These are phyloP conservation scores for Chrosomus eos DNA, from an alignment of 2,797 vertebrate genomes.

Conservation along the genomic window DNA sequence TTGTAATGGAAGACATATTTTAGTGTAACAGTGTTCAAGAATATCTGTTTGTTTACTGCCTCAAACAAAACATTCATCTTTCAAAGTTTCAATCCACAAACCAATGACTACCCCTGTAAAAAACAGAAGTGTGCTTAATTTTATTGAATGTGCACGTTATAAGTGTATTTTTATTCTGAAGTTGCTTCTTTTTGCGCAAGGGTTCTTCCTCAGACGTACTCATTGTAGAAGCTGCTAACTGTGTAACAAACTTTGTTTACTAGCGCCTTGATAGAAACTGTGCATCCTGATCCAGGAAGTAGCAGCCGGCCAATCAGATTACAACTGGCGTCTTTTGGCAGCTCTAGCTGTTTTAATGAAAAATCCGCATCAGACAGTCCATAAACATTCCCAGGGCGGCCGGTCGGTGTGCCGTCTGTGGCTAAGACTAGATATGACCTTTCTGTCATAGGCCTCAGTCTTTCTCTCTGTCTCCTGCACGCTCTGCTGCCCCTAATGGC, in stretches of 20 bases:
- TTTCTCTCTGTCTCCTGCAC: conserved; percentile 67
- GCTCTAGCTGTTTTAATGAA: neutral
- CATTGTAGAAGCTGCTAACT: neutral
- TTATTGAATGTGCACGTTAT: neutral
- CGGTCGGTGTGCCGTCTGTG: neutral
- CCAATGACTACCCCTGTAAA: neutral
- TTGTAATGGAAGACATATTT: neutral
- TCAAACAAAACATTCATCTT: neutral
- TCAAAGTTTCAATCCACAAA: neutral
- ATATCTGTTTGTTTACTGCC: neutral
- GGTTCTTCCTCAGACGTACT: neutral
- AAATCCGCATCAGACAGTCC: neutral
- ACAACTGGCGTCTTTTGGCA: neutral
- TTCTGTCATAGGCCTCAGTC: conserved; percentile 34
- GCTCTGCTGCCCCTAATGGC: conserved; percentile 65
- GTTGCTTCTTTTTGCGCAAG: neutral
- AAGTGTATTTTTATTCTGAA: neutral
- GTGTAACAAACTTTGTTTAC: neutral
- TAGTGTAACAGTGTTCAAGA: neutral
- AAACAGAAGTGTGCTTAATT: neutral
- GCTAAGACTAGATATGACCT: conserved; percentile 28
- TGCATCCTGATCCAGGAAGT: neutral
- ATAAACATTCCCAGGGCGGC: neutral
- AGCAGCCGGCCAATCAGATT: neutral
- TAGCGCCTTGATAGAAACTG: neutral